Percentiles rank a stretch among this genome's conserved stretches.
Conservation (phyloP, 2,888 invertebrate genomes). For the Sipunculus nudus region DNA sequence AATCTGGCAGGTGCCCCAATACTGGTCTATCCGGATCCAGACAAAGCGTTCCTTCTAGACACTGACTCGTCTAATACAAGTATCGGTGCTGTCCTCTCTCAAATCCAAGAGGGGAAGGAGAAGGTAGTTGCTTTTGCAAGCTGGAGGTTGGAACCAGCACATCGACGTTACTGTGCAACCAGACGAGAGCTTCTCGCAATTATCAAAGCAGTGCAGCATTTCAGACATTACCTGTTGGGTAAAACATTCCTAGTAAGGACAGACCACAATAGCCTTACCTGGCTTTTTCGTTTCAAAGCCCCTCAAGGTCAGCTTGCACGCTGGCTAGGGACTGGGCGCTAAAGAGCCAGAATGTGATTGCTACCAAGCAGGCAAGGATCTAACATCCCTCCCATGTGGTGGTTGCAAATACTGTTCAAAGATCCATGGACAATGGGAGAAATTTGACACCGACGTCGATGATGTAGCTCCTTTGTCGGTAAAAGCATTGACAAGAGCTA, state of each 20-base stretch:
- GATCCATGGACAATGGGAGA: not conserved
- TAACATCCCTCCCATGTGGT: not conserved
- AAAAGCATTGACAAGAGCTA: not conserved
- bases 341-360: not conserved
- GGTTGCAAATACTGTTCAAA: not conserved
- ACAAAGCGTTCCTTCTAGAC: not conserved
- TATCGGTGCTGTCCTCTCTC: not conserved
- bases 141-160: not conserved
- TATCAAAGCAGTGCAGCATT: not conserved
- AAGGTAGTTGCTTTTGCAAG: not conserved
- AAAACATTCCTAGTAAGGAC: not conserved
- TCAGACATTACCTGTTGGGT: not conserved
- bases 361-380: not conserved
- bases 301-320: not conserved
- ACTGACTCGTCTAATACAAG: not conserved
- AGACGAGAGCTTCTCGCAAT: not conserved
- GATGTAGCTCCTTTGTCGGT: not conserved
- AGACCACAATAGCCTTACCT: not conserved
- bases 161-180: not conserved
- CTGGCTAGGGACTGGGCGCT: too few species aligned
- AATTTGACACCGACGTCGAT: not conserved
- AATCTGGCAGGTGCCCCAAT: not conserved
- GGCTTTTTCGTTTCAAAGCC: not conserved
- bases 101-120: not conserved
- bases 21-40: not conserved